Base-by-base conservation (phyloP, 1,140 invertebrate genomes). In the Drosophila repletoides region DNA sequence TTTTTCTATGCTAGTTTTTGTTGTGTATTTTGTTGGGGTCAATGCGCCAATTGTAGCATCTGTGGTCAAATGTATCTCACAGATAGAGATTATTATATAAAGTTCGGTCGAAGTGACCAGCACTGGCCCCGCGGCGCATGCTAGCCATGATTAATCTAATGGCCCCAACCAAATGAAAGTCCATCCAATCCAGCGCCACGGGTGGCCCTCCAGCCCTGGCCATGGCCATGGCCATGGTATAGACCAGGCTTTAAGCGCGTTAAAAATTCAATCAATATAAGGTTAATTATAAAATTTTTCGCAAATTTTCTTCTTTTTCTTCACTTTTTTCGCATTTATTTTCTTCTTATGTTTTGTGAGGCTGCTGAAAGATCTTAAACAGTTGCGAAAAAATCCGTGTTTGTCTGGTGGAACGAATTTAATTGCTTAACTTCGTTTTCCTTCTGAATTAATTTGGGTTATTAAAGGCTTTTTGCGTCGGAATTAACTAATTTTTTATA, bases 201-300 rank as follows among this genome's bases (percentile, higher is more conserved):
- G 74, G 74, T 77, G 74, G 74, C 28, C 26, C 9, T 4, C 21
- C 19, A 2, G 1, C 19, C 10, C 0, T 9, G 5, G 12, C 6
- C 24, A n/a, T 10, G 3, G 10, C 19, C n/a, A n/a, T n/a, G n/a
- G 7, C 24, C 17, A 43, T 51, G 31, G 52, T n/a, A n/a, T n/a
- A n/a, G 33, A 40, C 24, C 43, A 65, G 46, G 45, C 59, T 49
- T n/a, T 67, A 76, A 81, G 56, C 45, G 76, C 76, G 66, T 76
- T 79, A 66, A 79, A 76, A 81, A 79, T 81, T 79, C 76, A 79
- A 79, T 79, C 76, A 79, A 79, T 79, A 58, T 67, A 26, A 48
- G 76, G 76, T 79, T 79, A 79, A 79, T 79, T 79, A 79, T 55
- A 71, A 64, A 60, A 33, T 40, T 64, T 69, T 55, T 40, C 56